phyloP scores from a whole-genome alignment of 2,113 vertebrate species.

The Pantherophis guttatus region DNA sequence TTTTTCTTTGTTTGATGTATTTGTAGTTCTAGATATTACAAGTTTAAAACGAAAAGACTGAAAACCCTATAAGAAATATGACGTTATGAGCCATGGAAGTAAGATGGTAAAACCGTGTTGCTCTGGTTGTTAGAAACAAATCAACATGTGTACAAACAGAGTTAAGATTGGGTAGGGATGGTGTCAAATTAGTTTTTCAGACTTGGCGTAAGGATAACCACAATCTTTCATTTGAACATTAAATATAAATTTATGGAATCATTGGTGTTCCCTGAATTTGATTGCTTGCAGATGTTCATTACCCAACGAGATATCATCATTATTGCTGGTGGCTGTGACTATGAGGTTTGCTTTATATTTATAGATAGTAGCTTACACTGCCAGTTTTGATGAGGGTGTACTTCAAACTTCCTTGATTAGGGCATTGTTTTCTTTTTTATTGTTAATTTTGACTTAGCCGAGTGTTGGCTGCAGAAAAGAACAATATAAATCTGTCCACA shows the following conservation, averaged over 20 bases:
- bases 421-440: background rate
- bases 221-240: constrained; percentile 33
- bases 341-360: background rate
- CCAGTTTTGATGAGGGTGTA: background rate
- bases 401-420: background rate
- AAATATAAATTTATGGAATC: background rate
- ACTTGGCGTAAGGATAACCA: background rate
- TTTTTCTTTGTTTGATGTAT: background rate
- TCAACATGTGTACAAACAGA: background rate
- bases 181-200: background rate
- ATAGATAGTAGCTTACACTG: background rate
- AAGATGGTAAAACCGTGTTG: background rate
- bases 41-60: background rate
- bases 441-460: background rate
- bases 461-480: background rate
- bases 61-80: background rate
- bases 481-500: constrained; percentile 9
- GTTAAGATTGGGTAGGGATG: background rate
- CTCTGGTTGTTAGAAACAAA: background rate
- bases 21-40: background rate
- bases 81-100: background rate
- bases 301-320: background rate
- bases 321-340: background rate
- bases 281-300: background rate
- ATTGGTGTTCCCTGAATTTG: background rate